Evolutionary conservation across 2,797 vertebrate genomes (phyloP), one percentile per base, ranked within the genome.

Genomic region (Falco biarmicus): DNA sequence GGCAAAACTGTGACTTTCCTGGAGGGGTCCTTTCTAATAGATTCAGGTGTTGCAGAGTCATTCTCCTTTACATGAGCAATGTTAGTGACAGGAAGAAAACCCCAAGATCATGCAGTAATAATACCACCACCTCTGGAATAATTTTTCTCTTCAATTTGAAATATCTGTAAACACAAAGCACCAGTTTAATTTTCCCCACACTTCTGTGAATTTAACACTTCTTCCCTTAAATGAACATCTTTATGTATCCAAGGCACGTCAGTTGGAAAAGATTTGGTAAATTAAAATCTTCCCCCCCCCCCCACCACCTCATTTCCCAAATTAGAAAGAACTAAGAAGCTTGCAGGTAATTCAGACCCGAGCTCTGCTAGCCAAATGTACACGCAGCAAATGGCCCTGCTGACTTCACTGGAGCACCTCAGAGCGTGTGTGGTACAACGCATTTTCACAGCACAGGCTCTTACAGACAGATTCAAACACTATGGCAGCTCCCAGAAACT

Each of bases 391-490:
- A 69, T 3, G 20, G 22, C 12, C 25, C 50, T 5, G 5, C 2
- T 32, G 34, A 31, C 14, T 56, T 63, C 26, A 20, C 29, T 59
- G 39, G 25, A 84, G 34, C 11, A 31, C 14, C 15, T 61, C 34
- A 50, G 9, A 48, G 13, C 0, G 0, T 7, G 6, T 2, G 6
- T 28, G 60, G 19, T 4, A 32, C 20, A 39, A 37, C 13, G 22
- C 17, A 3, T n/a, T 70, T 75, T 53, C 53, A 39, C 45, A 65
- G n/a, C 29, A 43, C 25, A 14, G 37, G 25, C 13, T 22, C 48
- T 15, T 47, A 50, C 28, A 80, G 37, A 37, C 1, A 51, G 22
- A 50, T 53, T 39, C 56, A 41, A 82, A 78, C 25, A 66, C 8
- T 14, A 31, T 1, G 6, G 31, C 22, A 80, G 59, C 26, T 69